Percentiles rank a stretch among this genome's conserved stretches.
Evolutionary conservation across 2,113 vertebrate species (phyloP).

Genomic region (Bos indicus): DNA sequence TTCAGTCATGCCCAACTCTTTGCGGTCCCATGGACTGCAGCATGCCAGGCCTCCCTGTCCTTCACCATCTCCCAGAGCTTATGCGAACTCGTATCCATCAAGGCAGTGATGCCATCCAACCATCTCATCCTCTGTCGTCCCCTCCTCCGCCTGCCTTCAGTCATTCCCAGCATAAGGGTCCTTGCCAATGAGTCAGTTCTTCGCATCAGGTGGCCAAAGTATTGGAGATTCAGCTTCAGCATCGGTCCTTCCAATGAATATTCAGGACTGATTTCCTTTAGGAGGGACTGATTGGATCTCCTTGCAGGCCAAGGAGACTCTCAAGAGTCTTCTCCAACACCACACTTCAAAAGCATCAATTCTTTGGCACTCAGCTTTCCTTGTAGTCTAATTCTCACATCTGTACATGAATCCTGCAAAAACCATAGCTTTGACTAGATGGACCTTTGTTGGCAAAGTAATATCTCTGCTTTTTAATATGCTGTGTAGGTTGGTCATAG

Average conservation of each 20-base stretch:
- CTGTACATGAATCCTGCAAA: not conserved
- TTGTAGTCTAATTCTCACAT: not conserved
- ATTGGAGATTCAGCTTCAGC: not conserved
- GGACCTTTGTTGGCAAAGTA: not conserved
- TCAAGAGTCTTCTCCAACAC: not conserved
- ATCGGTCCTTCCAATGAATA: not conserved
- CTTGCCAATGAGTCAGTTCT: not conserved
- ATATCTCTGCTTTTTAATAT: not conserved
- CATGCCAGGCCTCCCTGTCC: not conserved
- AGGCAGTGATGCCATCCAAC: not conserved
- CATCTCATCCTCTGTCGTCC: not conserved
- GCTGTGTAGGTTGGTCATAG: not conserved
- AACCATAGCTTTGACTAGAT: not conserved
- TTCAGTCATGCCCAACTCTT: accelerated
- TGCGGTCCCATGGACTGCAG: not conserved
- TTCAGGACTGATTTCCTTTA: not conserved
- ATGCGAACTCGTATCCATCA: not conserved
- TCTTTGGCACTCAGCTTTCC: not conserved
- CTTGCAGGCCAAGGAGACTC: not conserved
- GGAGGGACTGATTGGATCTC: not conserved
- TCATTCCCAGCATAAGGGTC: not conserved
- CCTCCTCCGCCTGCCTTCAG: not conserved
- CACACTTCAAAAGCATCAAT: not conserved
- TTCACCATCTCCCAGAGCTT: not conserved
- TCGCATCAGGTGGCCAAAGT: not conserved